Evolutionary conservation across 2,797 vertebrate species (phyloP).

Genomic region (Decapterus maruadsi): DNA sequence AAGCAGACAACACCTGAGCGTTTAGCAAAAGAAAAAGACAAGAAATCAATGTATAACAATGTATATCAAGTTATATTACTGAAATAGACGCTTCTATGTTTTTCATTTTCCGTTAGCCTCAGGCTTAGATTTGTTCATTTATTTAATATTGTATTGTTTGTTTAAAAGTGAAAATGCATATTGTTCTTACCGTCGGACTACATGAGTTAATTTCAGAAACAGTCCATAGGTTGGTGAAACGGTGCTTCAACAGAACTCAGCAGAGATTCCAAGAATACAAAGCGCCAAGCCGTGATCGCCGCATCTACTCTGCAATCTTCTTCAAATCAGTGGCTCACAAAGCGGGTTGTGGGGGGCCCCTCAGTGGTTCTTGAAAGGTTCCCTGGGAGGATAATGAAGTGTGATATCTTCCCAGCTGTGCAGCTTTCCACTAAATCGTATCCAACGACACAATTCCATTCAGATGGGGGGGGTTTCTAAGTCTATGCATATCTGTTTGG

Average conservation of each 20-base stretch:
- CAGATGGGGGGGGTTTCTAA: neutral
- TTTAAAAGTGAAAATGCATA: too few species aligned
- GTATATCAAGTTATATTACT: too few species aligned
- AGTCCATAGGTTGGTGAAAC: neutral
- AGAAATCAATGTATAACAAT: too few species aligned
- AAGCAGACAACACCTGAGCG: too few species aligned
- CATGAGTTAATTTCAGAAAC: too few species aligned
- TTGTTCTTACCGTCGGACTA: too few species aligned
- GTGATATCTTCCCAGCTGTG: conserved; percentile 45
- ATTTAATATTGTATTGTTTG: too few species aligned
- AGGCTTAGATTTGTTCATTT: too few species aligned
- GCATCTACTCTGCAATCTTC: conserved; percentile 38
- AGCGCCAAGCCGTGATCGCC: conserved; percentile 27
- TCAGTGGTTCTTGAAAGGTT: conserved; percentile 44
- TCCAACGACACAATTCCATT: conserved; percentile 14
- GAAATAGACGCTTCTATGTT: too few species aligned
- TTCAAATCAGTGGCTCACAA: conserved; percentile 36
- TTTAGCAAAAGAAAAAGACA: too few species aligned
- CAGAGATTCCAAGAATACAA: conserved; percentile 15
- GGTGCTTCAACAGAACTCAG: neutral
- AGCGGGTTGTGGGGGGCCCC: conserved; percentile 23
- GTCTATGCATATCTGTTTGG: conserved; percentile 23
- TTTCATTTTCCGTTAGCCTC: too few species aligned
- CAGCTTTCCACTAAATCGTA: conserved; percentile 24
- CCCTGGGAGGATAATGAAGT: conserved; percentile 52